Conservation (phyloP, 2,797 vertebrate genomes). For the Alauda arvensis region DNA sequence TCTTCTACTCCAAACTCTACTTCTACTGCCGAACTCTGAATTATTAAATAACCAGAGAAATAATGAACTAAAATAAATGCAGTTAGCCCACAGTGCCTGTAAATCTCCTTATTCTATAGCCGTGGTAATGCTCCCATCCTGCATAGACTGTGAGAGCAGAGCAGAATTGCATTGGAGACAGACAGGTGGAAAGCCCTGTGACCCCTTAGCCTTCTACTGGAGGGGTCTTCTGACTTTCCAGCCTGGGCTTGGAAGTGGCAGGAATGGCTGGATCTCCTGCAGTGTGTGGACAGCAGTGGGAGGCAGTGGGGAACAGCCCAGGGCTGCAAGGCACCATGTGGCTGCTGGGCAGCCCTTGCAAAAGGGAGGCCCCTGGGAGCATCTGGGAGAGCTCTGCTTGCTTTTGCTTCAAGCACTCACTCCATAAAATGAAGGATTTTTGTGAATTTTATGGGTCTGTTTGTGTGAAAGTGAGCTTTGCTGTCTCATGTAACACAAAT, state of each 20-base stretch:
- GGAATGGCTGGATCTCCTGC: background rate
- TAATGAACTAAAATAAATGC: background rate
- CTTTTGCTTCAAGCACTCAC: background rate
- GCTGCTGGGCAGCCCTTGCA: background rate
- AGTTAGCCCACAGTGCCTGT: background rate
- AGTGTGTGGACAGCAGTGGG: fast-evolving
- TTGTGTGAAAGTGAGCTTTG: background rate
- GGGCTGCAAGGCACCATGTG: background rate
- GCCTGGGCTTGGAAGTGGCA: background rate
- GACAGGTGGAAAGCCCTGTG: background rate
- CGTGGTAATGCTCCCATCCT: background rate
- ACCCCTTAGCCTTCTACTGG: background rate
- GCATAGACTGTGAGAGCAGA: background rate
- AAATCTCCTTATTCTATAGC: background rate
- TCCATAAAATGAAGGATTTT: background rate
- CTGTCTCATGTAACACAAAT: background rate
- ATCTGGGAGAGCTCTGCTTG: background rate
- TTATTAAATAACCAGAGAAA: background rate
- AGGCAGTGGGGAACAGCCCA: background rate
- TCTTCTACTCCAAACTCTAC: background rate
- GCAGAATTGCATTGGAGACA: background rate
- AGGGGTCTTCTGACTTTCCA: background rate
- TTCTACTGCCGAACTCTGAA: background rate
- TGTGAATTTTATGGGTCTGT: background rate
- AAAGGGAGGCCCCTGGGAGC: background rate